Evolutionary conservation across 1,140 invertebrate species (phyloP), one percentile per base, ranked within the genome.

Genomic region (Epicauta chinensis): DNA sequence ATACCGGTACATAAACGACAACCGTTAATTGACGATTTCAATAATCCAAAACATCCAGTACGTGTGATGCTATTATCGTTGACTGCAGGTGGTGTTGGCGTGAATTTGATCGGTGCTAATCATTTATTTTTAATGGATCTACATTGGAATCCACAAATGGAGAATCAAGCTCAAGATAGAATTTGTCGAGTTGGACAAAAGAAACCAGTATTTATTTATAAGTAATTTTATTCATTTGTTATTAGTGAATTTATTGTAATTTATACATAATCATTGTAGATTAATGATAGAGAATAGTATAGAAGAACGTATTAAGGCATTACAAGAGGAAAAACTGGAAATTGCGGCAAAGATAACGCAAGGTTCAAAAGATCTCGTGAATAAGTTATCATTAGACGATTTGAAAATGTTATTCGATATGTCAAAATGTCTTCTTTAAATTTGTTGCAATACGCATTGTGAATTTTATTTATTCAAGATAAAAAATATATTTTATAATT

Each of bases 91-190:
- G 93, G 93, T 16, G 91, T 94, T 34, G 93, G 93, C 7, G 73
- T 96, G 3, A 96, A 97, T 74, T 72, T 97, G 16, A 79, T 91
- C 51, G 92, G 92, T 13, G 93, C 81, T 0, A 96, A 92, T 76
- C 89, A 96, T 72, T 73, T 98, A 7, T 81, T 97, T 36, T 65
- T 98, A 2, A 63, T 94, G 2, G 94, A 97, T 71, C 75, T 92
- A 41, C 93, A 97, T 70, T 97, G 93, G 93, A 97, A 97, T 77
- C 93, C 93, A 0, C 91, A 95, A 60, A 73, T 96, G 15, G 93
- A 96, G 72, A 74, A 83, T 3, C 93, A 97, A 69, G 92, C 93
- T 0, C 91, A 89, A 74, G 93, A 97, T 73, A 75, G 93, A 37
- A 86, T 96, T 38, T 93, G 95, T 72, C 75, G 93, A 48, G 83